Conservation (phyloP, 2,113 vertebrate genomes). For the Odontophorus gujanensis region DNA sequence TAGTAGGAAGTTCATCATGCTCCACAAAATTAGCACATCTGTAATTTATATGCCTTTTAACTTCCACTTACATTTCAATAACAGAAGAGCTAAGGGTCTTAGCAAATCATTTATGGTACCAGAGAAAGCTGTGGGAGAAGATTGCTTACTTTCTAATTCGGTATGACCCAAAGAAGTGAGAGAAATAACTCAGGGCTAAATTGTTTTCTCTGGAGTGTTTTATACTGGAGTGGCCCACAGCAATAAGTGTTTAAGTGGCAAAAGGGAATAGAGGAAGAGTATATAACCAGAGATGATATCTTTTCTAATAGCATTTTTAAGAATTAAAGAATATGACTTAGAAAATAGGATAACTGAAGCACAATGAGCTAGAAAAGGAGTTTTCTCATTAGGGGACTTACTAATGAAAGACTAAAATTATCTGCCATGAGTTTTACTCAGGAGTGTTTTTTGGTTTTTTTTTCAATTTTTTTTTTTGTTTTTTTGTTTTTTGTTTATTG, state of each 20-base stretch:
- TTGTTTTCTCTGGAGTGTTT: constrained; percentile 74
- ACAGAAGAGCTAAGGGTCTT: constrained; percentile 42
- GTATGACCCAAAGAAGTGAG: constrained; percentile 72
- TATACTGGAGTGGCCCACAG: constrained; percentile 68
- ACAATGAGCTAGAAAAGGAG: constrained; percentile 75
- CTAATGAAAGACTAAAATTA: constrained; percentile 20
- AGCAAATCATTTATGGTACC: constrained; percentile 67
- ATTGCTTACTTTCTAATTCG: constrained; percentile 71
- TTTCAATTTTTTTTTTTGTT: neutral
- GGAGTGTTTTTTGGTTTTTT: neutral
- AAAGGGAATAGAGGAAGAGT: constrained; percentile 71
- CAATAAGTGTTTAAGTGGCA: constrained; percentile 79
- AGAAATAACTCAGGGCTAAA: constrained; percentile 74
- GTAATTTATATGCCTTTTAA: constrained; percentile 66
- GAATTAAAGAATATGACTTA: constrained; percentile 71
- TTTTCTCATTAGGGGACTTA: constrained; percentile 64
- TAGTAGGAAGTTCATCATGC: constrained; percentile 25
- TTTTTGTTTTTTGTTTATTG: neutral
- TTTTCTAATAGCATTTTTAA: constrained; percentile 78
- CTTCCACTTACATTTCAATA: constrained; percentile 54
- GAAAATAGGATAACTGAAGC: constrained; percentile 72
- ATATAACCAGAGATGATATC: constrained; percentile 72
- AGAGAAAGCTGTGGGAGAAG: constrained; percentile 65
- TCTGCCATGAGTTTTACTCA: neutral
- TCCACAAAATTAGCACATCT: constrained; percentile 53